Conservation (phyloP, 53 echinoderm and acorn worm species). For the Antedon mediterranea region DNA sequence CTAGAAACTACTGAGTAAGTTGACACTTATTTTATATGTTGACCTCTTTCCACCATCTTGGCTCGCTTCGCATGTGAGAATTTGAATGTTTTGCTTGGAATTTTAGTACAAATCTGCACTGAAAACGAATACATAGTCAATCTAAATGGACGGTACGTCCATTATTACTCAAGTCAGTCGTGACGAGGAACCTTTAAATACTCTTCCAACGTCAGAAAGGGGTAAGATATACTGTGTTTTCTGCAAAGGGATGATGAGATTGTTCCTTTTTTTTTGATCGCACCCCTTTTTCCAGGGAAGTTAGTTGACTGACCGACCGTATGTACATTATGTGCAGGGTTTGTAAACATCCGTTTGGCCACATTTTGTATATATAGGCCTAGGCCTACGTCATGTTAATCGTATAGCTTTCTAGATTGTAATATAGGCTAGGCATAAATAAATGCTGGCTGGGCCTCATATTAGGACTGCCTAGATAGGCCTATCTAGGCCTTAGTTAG, state of each 20-base stretch:
- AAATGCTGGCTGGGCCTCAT: too few relatives aligned
- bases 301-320: neutral
- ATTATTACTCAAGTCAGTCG: slow-evolving; percentile 99
- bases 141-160: slow-evolving; percentile 99
- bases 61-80: slow-evolving; percentile 1
- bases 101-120: neutral
- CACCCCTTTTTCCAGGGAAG: slow-evolving; percentile 1
- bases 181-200: slow-evolving; percentile 97
- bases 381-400: too few relatives aligned
- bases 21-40: slow-evolving; percentile 1
- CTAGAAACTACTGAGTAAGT: neutral
- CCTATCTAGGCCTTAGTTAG: too few relatives aligned
- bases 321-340: neutral
- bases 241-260: neutral
- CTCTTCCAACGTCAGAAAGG: slow-evolving; percentile 77
- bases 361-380: neutral
- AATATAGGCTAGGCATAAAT: too few relatives aligned
- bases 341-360: neutral
- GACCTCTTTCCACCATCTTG: slow-evolving; percentile 1
- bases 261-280: neutral
- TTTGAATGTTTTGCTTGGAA: neutral
- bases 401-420: too few relatives aligned
- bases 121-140: neutral
- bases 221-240: slow-evolving; percentile 42
- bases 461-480: too few relatives aligned